Evolutionary conservation across 2,113 vertebrate species (phyloP), one percentile per base, ranked within the genome.

Genomic region (Mirounga angustirostris): DNA sequence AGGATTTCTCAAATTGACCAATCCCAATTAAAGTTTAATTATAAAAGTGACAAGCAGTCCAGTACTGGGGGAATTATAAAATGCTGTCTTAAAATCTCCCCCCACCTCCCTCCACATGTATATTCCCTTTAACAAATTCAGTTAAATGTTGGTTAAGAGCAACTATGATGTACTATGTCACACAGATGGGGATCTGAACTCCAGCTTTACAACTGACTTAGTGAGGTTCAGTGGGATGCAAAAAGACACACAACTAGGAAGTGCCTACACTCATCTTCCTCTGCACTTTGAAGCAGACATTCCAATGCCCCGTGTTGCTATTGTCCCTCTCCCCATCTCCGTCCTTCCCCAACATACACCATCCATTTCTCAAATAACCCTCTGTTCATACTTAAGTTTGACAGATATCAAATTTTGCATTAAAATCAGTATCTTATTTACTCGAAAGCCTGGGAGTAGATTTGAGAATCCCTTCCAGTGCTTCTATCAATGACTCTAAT

Each of bases 1-100:
- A 85, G 43, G 19, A 81, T 76, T 74, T 82, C 36, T 87, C n/a
- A 58, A 90, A 22, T 71, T 90, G 69, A 80, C 12, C 33, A 79
- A 67, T 94, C n/a, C 46, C n/a, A 46, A 50, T 3, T 80, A 67
- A 93, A 67, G n/a, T 36, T 83, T 71, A 89, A 92, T 90, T 84
- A 26, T 22, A 76, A 82, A 92, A 88, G 19, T 59, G 67, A 54
- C 30, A 21, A 89, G 3, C 19, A 76, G 5, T 71, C 30, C 63
- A 65, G 1, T 58, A 19, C 6, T 12, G 10, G 11, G 76, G 52
- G 40, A 84, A 91, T 88, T 12, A 30, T 67, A 69, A 52, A 5
- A 36, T 16, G 16, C 16, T 56, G 36, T 90, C 81, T 81, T 92
- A 82, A 97, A 59, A 54, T 67, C 26, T 73, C 2, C 26, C 16